Evolutionary conservation across 2,888 invertebrate species (phyloP), one percentile per base, ranked within the genome.

Genomic region (Drosophila vallismaia): DNA sequence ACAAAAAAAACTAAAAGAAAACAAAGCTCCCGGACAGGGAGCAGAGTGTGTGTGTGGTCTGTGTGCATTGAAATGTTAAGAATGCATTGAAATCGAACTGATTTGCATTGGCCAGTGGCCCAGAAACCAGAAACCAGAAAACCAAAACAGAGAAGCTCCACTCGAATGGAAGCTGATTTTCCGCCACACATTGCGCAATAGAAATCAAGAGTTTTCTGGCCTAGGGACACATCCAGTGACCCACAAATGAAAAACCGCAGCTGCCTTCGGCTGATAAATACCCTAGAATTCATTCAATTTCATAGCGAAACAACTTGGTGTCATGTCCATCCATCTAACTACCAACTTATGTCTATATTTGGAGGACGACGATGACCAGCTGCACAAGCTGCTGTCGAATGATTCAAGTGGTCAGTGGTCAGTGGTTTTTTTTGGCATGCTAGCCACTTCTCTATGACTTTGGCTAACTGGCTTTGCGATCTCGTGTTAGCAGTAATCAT

Each of bases 401-500:
- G 70, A 42, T 42, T 48, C 50, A 71, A 54, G 54, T 62, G 69
- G 50, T 51, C 50, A 71, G 31, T 33, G 14, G 36, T 54, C 45
- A 14, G 14, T 14, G 14, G 29, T 66, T 48, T 36, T 36, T 36
- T 36, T 36, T 36, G 36, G n/a, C 36, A n/a, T 59, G 52, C 60
- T 51, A 8, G 60, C 71, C 40, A 45, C 79, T 66, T 58, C 62
- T 49, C 58, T 66, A 75, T 75, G 87, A 52, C 54, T 67, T 42
- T 49, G 49, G 33, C 49, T 49, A 49, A 49, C 49, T 33, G 52
- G 63, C 68, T 45, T 55, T 24, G 68, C 45, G 29, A 64, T 67
- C 68, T 64, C 62, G 64, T 69, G 79, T 49, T 70, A 36, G 54
- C 53, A 54, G 73, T 82, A 72, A 82, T 85, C 79, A 85, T 87